Percentiles rank a stretch among this genome's conserved stretches.
Evolutionary conservation across 2,888 invertebrate species (phyloP).

Genomic region (Pyrochroa serraticornis): DNA sequence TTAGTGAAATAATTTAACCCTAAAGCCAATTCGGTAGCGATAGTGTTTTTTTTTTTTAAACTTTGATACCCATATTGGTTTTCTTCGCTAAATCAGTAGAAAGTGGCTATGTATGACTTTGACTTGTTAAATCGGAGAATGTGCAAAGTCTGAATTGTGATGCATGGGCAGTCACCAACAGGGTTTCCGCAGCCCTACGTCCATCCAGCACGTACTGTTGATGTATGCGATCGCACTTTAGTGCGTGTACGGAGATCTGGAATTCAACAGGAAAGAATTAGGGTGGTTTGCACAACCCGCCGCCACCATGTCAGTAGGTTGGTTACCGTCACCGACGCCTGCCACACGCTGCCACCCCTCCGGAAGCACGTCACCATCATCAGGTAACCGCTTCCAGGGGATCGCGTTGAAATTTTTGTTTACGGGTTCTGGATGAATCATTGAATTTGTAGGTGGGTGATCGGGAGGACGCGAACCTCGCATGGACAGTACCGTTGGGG

Average conservation of each 20-base stretch:
- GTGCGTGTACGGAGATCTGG: conserved; percentile 54
- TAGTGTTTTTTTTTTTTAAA: too few species aligned
- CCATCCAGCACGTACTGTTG: conserved; percentile 31
- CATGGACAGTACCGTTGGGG: conserved; percentile 29
- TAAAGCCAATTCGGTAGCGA: too few species aligned
- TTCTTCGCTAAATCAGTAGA: conserved; percentile 7
- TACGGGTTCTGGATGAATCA: conserved; percentile 13
- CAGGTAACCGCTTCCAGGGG: conserved; percentile 45
- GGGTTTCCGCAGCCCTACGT: conserved; percentile 29
- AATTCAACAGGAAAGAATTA: conserved; percentile 53
- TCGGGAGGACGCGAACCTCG: conserved; percentile 25
- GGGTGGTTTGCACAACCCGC: conserved; percentile 56
- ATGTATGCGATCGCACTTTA: conserved; percentile 53
- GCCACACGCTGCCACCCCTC: conserved; percentile 51
- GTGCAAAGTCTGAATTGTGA: conserved; percentile 18
- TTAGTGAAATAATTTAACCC: too few species aligned
- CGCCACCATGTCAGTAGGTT: conserved; percentile 55
- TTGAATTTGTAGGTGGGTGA: conserved; percentile 20
- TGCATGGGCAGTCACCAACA: conserved; percentile 28
- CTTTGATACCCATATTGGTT: too few species aligned
- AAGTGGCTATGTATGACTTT: conserved; percentile 25
- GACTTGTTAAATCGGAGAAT: conserved; percentile 7
- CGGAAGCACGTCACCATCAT: conserved; percentile 57
- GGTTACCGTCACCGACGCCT: conserved; percentile 55
- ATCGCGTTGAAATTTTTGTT: background rate